These are phyloP conservation scores for Sterrhoptilus dennistouni DNA, from an alignment of 2,113 vertebrate species.

Conservation along the genomic window DNA sequence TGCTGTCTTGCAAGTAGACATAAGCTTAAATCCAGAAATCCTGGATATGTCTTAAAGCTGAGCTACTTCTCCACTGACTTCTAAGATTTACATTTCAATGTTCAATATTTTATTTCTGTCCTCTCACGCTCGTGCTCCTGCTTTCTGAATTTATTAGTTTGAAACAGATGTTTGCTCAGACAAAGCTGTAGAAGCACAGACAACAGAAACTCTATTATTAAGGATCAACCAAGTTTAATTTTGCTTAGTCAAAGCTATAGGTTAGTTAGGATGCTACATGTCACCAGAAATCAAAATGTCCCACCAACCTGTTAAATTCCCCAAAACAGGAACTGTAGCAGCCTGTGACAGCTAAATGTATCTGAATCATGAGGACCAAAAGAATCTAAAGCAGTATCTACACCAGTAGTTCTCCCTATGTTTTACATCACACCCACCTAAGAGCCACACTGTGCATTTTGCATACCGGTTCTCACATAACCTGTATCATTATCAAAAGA, in stretches of 20 bases:
- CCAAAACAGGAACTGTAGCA: background rate
- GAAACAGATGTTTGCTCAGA: background rate
- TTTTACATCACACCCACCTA: background rate
- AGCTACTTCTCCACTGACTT: background rate
- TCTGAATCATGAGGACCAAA: background rate
- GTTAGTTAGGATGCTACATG: background rate
- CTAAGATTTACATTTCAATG: background rate
- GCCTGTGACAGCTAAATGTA: background rate
- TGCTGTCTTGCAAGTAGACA: background rate
- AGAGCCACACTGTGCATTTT: background rate
- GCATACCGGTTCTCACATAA: background rate
- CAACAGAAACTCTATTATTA: background rate
- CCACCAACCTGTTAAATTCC: background rate
- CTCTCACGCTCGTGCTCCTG: background rate
- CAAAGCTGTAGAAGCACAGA: background rate
- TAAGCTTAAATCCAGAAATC: slow-evolving; percentile 10
- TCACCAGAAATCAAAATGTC: background rate
- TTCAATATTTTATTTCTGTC: background rate
- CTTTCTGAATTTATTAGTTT: background rate
- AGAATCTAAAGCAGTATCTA: background rate
- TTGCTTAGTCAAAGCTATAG: background rate
- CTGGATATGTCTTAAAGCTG: background rate
- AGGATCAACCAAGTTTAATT: background rate
- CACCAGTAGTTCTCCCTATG: background rate
- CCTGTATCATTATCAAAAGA: background rate